Base-by-base conservation (phyloP, 2,797 vertebrate genomes). In the Fratercula arctica region DNA sequence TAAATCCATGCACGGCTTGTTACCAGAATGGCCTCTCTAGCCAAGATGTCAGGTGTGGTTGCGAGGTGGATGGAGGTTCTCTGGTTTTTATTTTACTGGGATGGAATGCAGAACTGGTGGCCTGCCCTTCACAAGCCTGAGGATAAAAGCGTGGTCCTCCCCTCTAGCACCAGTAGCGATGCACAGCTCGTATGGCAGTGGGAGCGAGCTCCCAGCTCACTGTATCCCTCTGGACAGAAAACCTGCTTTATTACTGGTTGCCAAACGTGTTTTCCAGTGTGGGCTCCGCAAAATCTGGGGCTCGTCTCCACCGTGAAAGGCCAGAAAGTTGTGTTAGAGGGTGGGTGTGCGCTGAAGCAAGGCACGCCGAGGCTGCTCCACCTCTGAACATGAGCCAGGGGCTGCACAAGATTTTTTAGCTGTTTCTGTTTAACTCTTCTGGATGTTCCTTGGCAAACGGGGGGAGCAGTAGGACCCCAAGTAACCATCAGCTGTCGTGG, bases 121-220 rank as follows among this genome's bases (percentile, higher is more conserved):
- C 50, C 79, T 45, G 12, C 39, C 18, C 77, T 29, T 74, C 25
- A 11, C 51, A 9, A 13, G 4, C 11, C 45, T 1, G n/a, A 56
- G 60, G 60, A 23, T 28, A 35, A 31, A 8, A 39, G 31, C 0
- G 1, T 26, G 60, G 9, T 50, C 18, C 29, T 74, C 21, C 33
- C 46, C 35, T 24, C 15, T 16, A 5, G 54, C 74, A 13, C 37
- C n/a, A 3, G 80, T 14, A 11, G 46, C 1, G 60, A 14, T n/a
- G 67, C 20, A 2, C 19, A 39, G 35, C 61, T 50, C 9, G 0
- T n/a, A 2, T 1, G 0, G 48, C 54, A 13, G 11, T 9, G 37
- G n/a, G 74, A 45, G 35, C 6, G 0, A 16, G 23, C 63, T 60
- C 23, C 2, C 6, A 6, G 54, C 83, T 18, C 7, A 1, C 63